phyloP scores from a whole-genome alignment of 2,888 invertebrate species.

The Serrognathus titanus region DNA sequence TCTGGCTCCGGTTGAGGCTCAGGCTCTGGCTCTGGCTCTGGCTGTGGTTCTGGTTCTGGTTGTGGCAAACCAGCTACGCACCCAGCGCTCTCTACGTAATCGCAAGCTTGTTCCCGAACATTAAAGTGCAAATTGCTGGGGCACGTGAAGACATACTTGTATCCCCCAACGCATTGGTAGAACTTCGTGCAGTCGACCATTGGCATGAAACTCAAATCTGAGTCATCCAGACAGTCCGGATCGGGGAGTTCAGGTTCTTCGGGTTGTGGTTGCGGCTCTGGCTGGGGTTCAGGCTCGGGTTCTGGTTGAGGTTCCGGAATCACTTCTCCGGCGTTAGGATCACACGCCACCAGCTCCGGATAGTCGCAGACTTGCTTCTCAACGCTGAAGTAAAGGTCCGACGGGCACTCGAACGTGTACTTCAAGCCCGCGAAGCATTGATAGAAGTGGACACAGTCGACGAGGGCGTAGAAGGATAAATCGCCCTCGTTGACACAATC shows the following conservation, averaged over 20 bases:
- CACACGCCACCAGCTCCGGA: not conserved
- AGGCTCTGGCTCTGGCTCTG: conserved; percentile 44
- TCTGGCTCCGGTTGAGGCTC: conserved; percentile 32
- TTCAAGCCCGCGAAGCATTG: not conserved
- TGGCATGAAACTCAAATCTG: not conserved
- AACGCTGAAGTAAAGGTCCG: not conserved
- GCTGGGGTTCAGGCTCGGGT: not conserved
- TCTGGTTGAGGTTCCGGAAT: not conserved
- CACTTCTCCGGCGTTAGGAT: not conserved
- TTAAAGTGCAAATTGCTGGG: conserved; percentile 15
- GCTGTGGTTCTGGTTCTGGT: conserved; percentile 40
- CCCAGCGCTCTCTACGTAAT: conserved; percentile 26
- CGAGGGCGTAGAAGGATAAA: not conserved
- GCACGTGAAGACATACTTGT: conserved; percentile 3
- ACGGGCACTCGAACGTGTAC: not conserved
- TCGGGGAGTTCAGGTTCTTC: not conserved
- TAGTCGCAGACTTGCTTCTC: not conserved
- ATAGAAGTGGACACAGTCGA: not conserved
- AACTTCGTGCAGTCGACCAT: conserved; percentile 5
- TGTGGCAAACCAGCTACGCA: conserved; percentile 31
- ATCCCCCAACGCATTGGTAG: conserved; percentile 10
- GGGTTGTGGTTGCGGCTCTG: too few relatives aligned
- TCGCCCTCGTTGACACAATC: not conserved
- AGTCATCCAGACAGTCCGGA: not conserved
- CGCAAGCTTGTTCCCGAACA: not conserved